A percentile compares a stretch with the other conserved stretches of the same genome.
phyloP scores from a whole-genome alignment of 1,140 invertebrate genomes.

The Habropoda laboriosa region DNA sequence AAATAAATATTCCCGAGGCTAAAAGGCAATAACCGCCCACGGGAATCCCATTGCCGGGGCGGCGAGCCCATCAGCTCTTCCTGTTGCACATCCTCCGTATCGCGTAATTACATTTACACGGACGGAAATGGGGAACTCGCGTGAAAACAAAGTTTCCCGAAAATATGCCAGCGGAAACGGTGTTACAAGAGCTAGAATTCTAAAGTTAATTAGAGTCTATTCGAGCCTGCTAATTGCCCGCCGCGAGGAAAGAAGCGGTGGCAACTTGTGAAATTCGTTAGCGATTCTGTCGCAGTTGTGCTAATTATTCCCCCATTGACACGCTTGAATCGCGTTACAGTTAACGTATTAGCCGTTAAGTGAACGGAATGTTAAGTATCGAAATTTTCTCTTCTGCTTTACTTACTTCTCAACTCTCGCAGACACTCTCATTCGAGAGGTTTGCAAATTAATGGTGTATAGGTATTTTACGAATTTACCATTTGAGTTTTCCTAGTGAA shows the following conservation, averaged over 20 bases:
- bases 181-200: background rate
- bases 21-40: background rate
- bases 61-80: background rate
- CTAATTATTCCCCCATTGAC: background rate
- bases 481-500: too few species aligned
- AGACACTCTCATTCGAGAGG: too few species aligned
- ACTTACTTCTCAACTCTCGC: too few species aligned
- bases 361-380: too few species aligned
- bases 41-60: background rate
- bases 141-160: constrained; percentile 6
- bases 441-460: too few species aligned
- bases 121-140: constrained; percentile 7
- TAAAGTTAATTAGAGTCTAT: constrained; percentile 2
- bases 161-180: background rate
- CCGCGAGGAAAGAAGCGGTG: background rate
- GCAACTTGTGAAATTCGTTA: background rate
- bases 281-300: background rate
- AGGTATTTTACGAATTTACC: too few species aligned
- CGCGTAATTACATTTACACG: constrained; percentile 21
- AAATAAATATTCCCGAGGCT: background rate
- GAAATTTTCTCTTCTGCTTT: too few species aligned
- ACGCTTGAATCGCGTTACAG: background rate
- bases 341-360: too few species aligned
- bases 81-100: constrained; percentile 11
- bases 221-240: background rate